Conservation (phyloP, 2,113 vertebrate genomes). For the Pleuronectes platessa region DNA sequence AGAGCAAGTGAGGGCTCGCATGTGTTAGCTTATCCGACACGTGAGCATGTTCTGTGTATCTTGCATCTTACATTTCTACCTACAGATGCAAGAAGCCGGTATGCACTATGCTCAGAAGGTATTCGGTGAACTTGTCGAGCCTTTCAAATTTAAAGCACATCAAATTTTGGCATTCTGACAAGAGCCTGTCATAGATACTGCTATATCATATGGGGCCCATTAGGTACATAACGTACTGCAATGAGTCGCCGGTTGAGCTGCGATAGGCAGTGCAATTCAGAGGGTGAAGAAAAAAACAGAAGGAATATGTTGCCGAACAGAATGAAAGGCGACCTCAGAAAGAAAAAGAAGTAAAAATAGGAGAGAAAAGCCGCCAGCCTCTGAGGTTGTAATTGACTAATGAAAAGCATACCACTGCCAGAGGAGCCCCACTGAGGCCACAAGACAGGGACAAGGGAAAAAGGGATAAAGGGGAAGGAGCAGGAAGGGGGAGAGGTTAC, state of each 20-base stretch:
- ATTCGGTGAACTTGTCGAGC: conserved; percentile 17
- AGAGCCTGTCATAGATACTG: conserved; percentile 13
- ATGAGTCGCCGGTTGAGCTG: conserved; percentile 19
- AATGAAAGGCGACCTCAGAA: conserved; percentile 1
- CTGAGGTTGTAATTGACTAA: conserved; percentile 49
- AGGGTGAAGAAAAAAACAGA: neutral
- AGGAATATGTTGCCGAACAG: conserved; percentile 1
- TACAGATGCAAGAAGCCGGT: conserved; percentile 18
- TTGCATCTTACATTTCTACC: conserved; percentile 18
- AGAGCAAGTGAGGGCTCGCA: conserved; percentile 50
- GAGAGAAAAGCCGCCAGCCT: conserved; percentile 26
- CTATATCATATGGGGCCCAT: neutral
- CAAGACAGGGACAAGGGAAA: conserved; percentile 4
- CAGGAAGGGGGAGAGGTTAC: conserved; percentile 34
- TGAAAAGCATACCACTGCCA: conserved; percentile 42
- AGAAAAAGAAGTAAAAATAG: conserved; percentile 26
- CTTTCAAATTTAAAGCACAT: conserved; percentile 41
- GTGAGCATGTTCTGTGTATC: too few species aligned
- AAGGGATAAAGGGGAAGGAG: conserved; percentile 1
- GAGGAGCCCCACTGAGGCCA: conserved; percentile 15
- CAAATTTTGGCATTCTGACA: conserved; percentile 16
- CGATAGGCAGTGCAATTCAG: conserved; percentile 13
- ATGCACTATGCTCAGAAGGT: neutral
- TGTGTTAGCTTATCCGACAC: conserved; percentile 40
- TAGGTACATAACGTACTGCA: conserved; percentile 9